phyloP scores from a whole-genome alignment of 2,888 invertebrate species.

The Plagiodera versicolora region DNA sequence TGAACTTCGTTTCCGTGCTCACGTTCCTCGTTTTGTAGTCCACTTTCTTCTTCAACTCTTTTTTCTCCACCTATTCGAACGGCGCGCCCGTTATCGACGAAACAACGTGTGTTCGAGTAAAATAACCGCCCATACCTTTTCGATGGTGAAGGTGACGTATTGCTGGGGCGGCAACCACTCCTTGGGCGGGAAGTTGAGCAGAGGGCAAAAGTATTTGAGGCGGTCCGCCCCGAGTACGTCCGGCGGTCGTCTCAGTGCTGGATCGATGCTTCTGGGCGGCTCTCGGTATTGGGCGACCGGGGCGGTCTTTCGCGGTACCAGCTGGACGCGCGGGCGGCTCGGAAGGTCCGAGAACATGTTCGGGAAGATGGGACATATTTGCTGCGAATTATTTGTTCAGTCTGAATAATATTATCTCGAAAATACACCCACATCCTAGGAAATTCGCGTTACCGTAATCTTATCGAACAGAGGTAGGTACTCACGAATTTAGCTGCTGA shows the following conservation, averaged over 20 bases:
- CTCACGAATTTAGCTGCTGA: conserved; percentile 61
- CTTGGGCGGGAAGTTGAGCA: conserved; percentile 36
- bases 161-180: conserved; percentile 35
- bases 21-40: conserved; percentile 29
- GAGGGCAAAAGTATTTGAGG: conserved; percentile 35
- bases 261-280: conserved; percentile 37
- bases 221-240: conserved; percentile 43
- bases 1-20: conserved; percentile 67
- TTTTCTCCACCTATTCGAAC: conserved; percentile 14
- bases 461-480: conserved; percentile 25
- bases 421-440: too few species aligned
- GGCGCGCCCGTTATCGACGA: too few species aligned
- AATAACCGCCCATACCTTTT: conserved; percentile 20
- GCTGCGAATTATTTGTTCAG: conserved; percentile 52
- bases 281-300: conserved; percentile 32
- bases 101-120: too few species aligned
- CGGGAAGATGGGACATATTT: conserved; percentile 60
- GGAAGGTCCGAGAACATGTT: conserved; percentile 64
- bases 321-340: conserved; percentile 56
- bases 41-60: conserved; percentile 19
- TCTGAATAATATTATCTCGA: too few species aligned
- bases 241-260: conserved; percentile 23
- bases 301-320: conserved; percentile 50
- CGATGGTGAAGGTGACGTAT: conserved; percentile 37
- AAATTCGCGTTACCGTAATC: not conserved